Base-by-base conservation (phyloP, 1,140 invertebrate genomes). In the Drosophila virilis region DNA sequence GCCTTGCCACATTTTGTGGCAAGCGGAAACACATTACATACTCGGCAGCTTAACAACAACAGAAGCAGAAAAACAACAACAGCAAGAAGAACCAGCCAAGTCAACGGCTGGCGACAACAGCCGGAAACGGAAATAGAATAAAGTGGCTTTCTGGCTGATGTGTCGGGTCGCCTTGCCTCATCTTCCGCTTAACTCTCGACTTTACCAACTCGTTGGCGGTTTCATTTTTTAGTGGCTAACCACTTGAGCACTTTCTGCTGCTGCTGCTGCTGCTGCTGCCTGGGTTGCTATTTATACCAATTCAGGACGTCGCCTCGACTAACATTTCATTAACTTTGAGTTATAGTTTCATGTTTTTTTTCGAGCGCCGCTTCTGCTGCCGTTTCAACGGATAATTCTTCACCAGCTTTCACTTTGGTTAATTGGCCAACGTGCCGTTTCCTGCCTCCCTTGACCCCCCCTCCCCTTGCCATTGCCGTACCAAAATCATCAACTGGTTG, bases 41-140 rank as follows among this genome's bases (percentile, higher is more conserved):
- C 82, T 86, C 82, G 82, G 78, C 75, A 85, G 69, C 81, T 80
- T 78, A 82, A 75, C 81, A 80, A 75, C 61, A 80, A 58, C 59
- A 78, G 58, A 60, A 42, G 13, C 55, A 72, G 40, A 7, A 13
- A 2, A 45, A 22, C 33, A 45, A 28, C 38, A 62, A 35, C 32
- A 57, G 13, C 43, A 62, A 15, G 55, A 54, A 12, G 38, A 60
- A 15, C 45, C 50, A 42, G 43, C 55, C 42, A 67, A 62, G 48
- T 74, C 45, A 61, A 48, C 48, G 62, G 45, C 66, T 78, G 81
- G 78, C 82, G 83, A 86, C 71, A 88, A 86, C 78, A 86, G 83
- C 71, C 78, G 82, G 82, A 86, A 86, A 86, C 82, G 82, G 82
- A 86, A 86, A 86, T 86, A 86, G 82, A 86, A 88, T 86, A 86